These are phyloP conservation scores for Desmophyllum pertusum DNA, from an alignment of 92 coral and sea anemone species.

Conservation along the genomic window DNA sequence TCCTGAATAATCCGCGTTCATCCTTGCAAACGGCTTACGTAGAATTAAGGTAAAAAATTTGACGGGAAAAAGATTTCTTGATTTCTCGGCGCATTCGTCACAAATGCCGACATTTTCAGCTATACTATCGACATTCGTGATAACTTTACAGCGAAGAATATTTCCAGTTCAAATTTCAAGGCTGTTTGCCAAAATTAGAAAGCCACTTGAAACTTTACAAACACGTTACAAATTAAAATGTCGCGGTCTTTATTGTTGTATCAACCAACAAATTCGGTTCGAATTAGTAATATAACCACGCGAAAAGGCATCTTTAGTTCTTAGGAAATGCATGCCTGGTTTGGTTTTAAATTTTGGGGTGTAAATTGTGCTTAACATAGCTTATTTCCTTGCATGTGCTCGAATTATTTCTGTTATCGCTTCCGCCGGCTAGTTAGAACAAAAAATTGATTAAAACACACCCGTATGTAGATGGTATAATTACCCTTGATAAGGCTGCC, in stretches of 20 bases:
- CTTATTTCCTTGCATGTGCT: not conserved
- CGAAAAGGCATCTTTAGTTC: not conserved
- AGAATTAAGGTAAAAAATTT: not conserved
- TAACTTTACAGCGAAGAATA: not conserved
- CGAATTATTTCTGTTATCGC: not conserved
- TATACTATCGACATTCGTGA: not conserved
- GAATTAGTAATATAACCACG: not conserved
- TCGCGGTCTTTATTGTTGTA: conserved; percentile 13
- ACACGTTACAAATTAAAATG: conserved; percentile 34
- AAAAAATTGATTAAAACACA: not conserved
- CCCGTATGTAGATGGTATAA: conserved; percentile 32
- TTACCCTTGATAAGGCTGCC: conserved; percentile 20
- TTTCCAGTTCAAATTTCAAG: conserved; percentile 25
- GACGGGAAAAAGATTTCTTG: not conserved
- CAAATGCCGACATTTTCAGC: not conserved
- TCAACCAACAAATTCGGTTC: not conserved
- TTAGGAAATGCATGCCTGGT: not conserved
- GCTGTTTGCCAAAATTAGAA: conserved; percentile 44
- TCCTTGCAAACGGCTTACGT: not conserved
- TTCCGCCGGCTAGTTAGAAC: conserved; percentile 2
- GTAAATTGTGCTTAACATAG: not conserved
- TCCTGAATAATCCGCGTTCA: conserved; percentile 12
- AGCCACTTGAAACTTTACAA: conserved; percentile 42
- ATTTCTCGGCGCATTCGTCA: not conserved
- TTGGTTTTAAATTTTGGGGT: not conserved